Conservation (phyloP, 2,888 invertebrate genomes). For the Athalia cordata region DNA sequence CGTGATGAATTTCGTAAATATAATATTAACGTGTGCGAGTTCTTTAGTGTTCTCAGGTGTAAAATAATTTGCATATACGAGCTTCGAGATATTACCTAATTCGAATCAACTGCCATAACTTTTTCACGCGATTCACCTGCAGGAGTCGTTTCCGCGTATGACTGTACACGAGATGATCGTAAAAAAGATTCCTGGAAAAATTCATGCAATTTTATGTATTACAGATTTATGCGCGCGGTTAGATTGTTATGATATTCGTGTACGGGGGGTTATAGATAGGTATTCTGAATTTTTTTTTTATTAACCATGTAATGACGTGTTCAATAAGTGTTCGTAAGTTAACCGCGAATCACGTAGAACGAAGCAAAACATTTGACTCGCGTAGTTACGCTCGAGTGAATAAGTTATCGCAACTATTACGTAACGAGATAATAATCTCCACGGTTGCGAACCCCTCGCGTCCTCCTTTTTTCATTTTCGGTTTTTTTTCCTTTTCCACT, state of each 20-base stretch:
- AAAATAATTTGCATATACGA: no score
- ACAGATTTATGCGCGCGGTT: neutral
- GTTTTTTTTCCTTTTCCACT: neutral
- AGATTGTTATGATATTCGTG: no score
- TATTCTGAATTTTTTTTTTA: neutral
- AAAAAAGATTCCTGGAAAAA: neutral
- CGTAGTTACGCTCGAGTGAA: conserved; percentile 34
- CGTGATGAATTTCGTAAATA: no score
- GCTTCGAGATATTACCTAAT: no score
- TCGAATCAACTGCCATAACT: neutral
- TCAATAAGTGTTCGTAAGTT: conserved; percentile 25
- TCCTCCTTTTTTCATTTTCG: neutral
- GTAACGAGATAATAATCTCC: conserved; percentile 36
- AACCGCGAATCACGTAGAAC: conserved; percentile 37
- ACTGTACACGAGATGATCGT: neutral
- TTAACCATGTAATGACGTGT: neutral
- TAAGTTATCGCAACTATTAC: conserved; percentile 44
- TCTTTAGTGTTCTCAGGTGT: no score
- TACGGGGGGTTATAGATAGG: no score
- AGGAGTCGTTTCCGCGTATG: neutral
- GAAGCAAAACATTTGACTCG: conserved; percentile 43
- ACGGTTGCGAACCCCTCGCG: conserved; percentile 20
- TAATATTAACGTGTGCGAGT: no score
- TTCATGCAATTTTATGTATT: neutral
- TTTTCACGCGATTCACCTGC: neutral